These are phyloP conservation scores for Limnephilus auricula DNA, from an alignment of 2,888 invertebrate species.

Conservation along the genomic window DNA sequence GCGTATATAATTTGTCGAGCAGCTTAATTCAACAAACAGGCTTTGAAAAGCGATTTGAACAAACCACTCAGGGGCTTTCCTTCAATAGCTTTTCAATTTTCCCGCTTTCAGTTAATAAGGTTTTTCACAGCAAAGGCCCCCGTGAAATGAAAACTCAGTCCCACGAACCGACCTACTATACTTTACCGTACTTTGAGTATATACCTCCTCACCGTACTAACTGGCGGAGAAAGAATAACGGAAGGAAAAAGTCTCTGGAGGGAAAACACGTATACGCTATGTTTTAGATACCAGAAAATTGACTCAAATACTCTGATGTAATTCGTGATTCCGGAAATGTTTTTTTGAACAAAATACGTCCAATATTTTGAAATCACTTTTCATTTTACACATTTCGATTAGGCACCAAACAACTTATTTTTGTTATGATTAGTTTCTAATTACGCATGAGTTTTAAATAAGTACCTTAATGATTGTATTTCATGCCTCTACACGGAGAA, in stretches of 20 bases:
- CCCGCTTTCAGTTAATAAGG: conserved; percentile 45
- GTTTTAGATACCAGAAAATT: conserved; percentile 18
- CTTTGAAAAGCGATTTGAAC: conserved; percentile 32
- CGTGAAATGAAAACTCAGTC: conserved; percentile 39
- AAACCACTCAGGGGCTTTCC: conserved; percentile 43
- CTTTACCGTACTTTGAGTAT: not conserved
- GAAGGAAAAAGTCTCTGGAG: conserved; percentile 6
- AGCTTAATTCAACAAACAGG: conserved; percentile 35
- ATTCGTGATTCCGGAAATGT: not conserved
- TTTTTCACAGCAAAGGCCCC: conserved; percentile 32
- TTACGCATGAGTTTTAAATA: too few species aligned
- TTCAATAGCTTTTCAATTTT: conserved; percentile 45
- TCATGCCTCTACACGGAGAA: too few species aligned
- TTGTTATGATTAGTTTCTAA: too few species aligned
- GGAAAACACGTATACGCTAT: conserved; percentile 21
- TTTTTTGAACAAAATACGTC: not conserved
- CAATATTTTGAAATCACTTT: too few species aligned
- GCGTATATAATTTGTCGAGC: conserved; percentile 22
- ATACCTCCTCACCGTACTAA: not conserved
- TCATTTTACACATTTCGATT: too few species aligned
- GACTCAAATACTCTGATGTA: not conserved
- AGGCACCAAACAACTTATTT: too few species aligned
- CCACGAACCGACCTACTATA: not conserved
- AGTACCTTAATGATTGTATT: too few species aligned
- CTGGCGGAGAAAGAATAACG: not conserved